Conservation (phyloP, 2,113 vertebrate species). For the human (Homo sapiens) region DNA sequence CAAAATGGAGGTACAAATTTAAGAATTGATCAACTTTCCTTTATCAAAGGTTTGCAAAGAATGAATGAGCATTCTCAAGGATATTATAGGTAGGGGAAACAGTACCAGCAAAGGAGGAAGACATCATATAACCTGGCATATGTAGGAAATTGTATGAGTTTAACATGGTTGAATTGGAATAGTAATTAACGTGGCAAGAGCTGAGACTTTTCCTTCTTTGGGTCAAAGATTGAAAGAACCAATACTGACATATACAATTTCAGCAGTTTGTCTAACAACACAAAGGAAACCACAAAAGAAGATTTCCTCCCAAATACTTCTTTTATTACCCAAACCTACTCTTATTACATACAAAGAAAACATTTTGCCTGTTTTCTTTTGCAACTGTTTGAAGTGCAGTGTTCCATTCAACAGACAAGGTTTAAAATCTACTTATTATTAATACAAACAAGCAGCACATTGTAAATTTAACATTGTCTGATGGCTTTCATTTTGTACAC, state of each 20-base stretch:
- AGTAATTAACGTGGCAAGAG: neutral
- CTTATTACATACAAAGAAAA: neutral
- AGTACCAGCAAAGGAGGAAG: neutral
- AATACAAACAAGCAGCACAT: neutral
- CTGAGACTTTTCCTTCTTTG: neutral
- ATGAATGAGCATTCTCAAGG: neutral
- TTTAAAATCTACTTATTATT: neutral
- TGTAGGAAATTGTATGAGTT: neutral
- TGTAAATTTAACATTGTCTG: neutral
- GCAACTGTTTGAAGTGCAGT: neutral
- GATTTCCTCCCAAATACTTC: constrained; percentile 37
- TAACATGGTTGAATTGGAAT: neutral
- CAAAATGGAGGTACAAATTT: neutral
- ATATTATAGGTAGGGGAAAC: neutral
- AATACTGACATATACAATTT: neutral
- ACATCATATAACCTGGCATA: neutral
- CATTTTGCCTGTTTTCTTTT: neutral
- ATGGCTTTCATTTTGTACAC: constrained; percentile 27
- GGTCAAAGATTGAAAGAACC: neutral
- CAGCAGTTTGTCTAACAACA: constrained; percentile 7
- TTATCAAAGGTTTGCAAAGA: neutral
- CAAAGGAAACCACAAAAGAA: constrained; percentile 50
- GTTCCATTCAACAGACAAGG: neutral
- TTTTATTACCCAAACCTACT: constrained; percentile 36
- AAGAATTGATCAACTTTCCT: neutral